These are phyloP conservation scores for Drosophila jambulina DNA, from an alignment of 1,140 invertebrate species.

Conservation along the genomic window DNA sequence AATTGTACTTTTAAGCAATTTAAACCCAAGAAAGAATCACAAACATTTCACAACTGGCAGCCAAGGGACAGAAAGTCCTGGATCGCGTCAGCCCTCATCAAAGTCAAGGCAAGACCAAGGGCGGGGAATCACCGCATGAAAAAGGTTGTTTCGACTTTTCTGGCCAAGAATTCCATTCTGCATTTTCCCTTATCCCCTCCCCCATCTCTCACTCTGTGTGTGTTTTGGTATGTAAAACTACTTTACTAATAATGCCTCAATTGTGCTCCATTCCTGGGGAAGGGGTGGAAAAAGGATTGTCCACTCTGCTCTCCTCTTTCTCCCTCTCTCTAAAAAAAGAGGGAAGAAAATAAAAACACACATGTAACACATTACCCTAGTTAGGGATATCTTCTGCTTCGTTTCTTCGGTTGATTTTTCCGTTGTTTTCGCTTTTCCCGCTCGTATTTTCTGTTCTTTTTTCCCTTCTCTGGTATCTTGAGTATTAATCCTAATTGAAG, in stretches of 20 bases:
- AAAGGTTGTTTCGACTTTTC: constrained; percentile 24
- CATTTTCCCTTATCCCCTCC: constrained; percentile 3
- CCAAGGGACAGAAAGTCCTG: constrained; percentile 13
- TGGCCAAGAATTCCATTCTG: constrained; percentile 27
- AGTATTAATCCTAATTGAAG: constrained; percentile 84
- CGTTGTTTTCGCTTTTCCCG: constrained; percentile 24
- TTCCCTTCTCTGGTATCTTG: constrained; percentile 67
- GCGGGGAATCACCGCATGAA: neutral
- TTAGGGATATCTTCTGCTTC: constrained; percentile 48
- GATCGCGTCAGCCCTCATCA: constrained; percentile 60
- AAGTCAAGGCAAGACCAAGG: constrained; percentile 50
- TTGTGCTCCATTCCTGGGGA: constrained; percentile 61
- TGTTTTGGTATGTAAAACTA: constrained; percentile 67
- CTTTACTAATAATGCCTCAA: constrained; percentile 84
- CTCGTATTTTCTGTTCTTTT: constrained; percentile 34
- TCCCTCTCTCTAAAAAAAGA: neutral
- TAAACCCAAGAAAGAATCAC: constrained; percentile 43
- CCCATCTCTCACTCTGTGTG: neutral
- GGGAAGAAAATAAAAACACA: constrained; percentile 21
- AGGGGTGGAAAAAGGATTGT: constrained; percentile 24
- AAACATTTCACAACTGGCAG: constrained; percentile 18
- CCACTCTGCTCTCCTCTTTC: neutral
- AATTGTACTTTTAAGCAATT: constrained; percentile 83
- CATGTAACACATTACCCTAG: constrained; percentile 73
- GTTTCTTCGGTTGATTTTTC: constrained; percentile 18